Conservation (phyloP, 1,140 invertebrate genomes). For the Aphaenogaster rudis region DNA sequence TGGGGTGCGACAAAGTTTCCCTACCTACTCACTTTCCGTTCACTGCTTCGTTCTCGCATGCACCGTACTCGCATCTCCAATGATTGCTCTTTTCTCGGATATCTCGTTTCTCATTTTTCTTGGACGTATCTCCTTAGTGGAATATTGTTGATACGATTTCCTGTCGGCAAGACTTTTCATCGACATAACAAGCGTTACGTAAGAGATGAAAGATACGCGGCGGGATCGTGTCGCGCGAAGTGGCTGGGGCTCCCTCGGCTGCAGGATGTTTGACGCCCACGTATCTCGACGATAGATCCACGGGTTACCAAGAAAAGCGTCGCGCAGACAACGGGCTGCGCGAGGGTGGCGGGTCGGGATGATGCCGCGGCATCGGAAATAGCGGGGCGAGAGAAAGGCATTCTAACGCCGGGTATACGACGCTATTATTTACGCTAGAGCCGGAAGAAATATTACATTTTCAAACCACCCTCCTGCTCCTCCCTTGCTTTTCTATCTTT, state of each 20-base stretch:
- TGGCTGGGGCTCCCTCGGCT: constrained; percentile 26
- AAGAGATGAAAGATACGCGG: constrained; percentile 53
- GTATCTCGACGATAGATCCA: constrained; percentile 23
- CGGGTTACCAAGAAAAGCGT: constrained; percentile 42
- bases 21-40: neutral
- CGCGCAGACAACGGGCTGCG: neutral
- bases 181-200: constrained; percentile 26
- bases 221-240: constrained; percentile 22
- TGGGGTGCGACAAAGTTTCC: neutral
- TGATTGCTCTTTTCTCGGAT: constrained; percentile 24
- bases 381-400: constrained; percentile 49
- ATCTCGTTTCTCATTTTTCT: constrained; percentile 3
- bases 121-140: neutral
- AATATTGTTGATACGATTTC: constrained; percentile 69
- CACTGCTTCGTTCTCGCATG: neutral
- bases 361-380: constrained; percentile 31
- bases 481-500: constrained; percentile 62
- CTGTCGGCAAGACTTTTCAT: constrained; percentile 27
- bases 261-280: constrained; percentile 62
- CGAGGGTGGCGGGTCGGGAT: neutral
- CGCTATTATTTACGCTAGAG: constrained; percentile 81
- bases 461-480: constrained; percentile 68
- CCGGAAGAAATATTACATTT: constrained; percentile 84
- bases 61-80: neutral
- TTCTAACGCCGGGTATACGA: constrained; percentile 62